Evolutionary conservation across 2,113 vertebrate genomes (phyloP).

Genomic region (Eulemur macaco): DNA sequence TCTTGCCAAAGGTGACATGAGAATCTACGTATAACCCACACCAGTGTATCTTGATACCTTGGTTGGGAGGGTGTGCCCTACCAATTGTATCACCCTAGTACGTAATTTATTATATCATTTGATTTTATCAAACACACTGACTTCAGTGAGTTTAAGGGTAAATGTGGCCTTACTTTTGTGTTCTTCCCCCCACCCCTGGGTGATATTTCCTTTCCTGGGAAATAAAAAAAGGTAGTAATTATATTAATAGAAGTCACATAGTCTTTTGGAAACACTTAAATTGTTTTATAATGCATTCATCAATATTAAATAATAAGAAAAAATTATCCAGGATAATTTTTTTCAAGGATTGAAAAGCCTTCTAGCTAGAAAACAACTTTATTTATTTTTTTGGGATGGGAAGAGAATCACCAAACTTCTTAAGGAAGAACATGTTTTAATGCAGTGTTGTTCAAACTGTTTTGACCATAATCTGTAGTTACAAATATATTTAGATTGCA

Average conservation of each 20-base stretch:
- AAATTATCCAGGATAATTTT: neutral
- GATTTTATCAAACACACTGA: constrained; percentile 26
- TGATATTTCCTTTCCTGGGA: neutral
- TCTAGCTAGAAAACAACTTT: neutral
- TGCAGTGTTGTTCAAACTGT: neutral
- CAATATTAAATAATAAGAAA: neutral
- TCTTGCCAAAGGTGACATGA: neutral
- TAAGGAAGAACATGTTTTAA: constrained; percentile 52
- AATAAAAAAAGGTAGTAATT: neutral
- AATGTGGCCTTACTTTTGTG: neutral
- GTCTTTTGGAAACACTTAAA: constrained; percentile 40
- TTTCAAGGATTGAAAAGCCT: neutral
- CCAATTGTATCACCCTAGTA: neutral
- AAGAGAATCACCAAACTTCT: neutral
- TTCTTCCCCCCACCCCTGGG: too few species aligned
- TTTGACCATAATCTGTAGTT: neutral
- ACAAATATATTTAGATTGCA: neutral
- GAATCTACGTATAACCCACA: neutral
- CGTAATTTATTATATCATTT: constrained; percentile 23
- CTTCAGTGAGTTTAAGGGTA: neutral
- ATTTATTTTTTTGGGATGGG: neutral
- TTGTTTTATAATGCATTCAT: constrained; percentile 16
- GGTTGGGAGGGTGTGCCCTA: neutral
- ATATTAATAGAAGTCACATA: neutral
- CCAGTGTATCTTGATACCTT: neutral